Base-by-base conservation (phyloP, 2,888 invertebrate genomes). In the Paralinhomoeus sp. region DNA sequence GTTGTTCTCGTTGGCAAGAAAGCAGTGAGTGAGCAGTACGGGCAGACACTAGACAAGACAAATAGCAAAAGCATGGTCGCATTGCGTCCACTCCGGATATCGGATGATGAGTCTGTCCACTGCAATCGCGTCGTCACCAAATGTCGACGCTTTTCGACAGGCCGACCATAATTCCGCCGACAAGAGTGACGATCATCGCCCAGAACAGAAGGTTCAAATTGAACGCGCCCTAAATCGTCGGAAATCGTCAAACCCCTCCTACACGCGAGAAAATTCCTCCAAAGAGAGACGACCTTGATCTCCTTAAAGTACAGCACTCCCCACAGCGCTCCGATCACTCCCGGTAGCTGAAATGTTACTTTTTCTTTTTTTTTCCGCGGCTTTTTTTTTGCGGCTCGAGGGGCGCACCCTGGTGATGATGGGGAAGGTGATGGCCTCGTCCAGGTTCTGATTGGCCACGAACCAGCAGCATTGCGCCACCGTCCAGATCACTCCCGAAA, bases 401-500 rank as follows among this genome's bases (percentile, higher is more conserved):
- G 3, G 7, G 12, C 39, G 18, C 5, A 47, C 49, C 52, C 66
- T 63, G 21, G 66, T 62, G 17, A 67, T 61, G 39, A 69, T 66
- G 17, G 69, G 69, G 48, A 67, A 69, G 22, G 64, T 62, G 43
- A 68, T 60, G n/a, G 67, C 55, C 49, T 66, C 64, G 1, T 64
- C 64, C 24, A 69, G 56, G 2, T 57, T 54, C 44, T 62, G 57
- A 53, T 70, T 69, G 24, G 69, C 68, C 17, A 69, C 53, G 54
- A 69, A 68, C 60, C 67, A 70, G 33, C 60, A 55, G 5, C 62
- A 53, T n/a, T 65, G 63, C 21, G 66, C 69, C 9, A 66, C 49
- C 3, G 58, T 64, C 69, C 69, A 70, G 58, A 70, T 60, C 12
- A 62, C 37, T 0, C 69, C 69, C 3, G 65, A 62, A n/a, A 62